Conservation (phyloP, 1,140 invertebrate species). For the Zaprionus camerounensis region DNA sequence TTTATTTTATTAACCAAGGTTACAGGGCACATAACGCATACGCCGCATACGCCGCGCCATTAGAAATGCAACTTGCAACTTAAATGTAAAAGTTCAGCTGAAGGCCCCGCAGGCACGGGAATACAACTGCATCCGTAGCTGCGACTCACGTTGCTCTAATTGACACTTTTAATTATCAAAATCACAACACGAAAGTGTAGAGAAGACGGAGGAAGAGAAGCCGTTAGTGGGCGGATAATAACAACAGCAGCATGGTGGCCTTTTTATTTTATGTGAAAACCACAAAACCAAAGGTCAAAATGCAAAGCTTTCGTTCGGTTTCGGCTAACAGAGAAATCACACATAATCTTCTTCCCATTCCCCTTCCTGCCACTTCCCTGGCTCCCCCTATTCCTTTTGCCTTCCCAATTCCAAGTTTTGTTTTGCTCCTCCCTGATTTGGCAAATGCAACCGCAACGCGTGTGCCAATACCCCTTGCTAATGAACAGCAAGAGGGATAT, state of each 20-base stretch:
- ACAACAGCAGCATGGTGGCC: constrained; percentile 29
- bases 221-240: not conserved
- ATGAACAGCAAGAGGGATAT: not conserved
- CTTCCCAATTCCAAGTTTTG: constrained; percentile 12
- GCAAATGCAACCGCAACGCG: constrained; percentile 12
- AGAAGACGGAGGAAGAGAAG: not conserved
- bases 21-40: constrained; percentile 69
- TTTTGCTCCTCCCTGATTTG: not conserved
- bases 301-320: constrained; percentile 23
- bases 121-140: not conserved
- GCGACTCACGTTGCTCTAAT: constrained; percentile 41
- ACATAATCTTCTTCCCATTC: constrained; percentile 6
- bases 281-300: constrained; percentile 57
- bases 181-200: constrained; percentile 23
- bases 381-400: too few relatives aligned
- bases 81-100: constrained; percentile 72
- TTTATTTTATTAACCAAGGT: constrained; percentile 56
- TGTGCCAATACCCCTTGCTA: not conserved
- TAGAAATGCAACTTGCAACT: constrained; percentile 6
- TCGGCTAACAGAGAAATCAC: not conserved
- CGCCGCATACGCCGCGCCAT: constrained; percentile 43
- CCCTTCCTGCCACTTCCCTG: too few relatives aligned
- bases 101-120: not conserved
- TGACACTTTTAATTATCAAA: constrained; percentile 68
- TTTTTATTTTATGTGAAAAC: constrained; percentile 20